Conservation (phyloP, 2,113 vertebrate genomes). For the Misgurnus mizolepis region DNA sequence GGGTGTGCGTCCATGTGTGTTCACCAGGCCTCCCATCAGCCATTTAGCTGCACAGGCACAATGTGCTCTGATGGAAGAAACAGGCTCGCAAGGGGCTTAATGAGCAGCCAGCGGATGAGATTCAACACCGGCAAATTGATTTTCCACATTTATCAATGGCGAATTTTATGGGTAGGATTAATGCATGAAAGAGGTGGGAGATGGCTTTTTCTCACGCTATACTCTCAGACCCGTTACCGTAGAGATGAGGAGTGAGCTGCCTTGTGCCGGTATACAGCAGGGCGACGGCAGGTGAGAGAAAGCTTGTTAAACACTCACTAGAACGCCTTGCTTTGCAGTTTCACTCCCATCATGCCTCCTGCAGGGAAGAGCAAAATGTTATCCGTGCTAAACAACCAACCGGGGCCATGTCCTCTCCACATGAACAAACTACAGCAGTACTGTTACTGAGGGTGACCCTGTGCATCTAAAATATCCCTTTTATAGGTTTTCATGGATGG, state of each 20-base stretch:
- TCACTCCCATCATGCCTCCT: slow-evolving; percentile 25
- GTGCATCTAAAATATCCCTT: neutral
- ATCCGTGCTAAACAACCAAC: slow-evolving; percentile 15
- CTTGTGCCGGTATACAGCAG: slow-evolving; percentile 19
- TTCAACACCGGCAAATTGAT: slow-evolving; percentile 68
- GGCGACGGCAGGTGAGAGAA: slow-evolving; percentile 20
- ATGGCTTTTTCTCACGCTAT: neutral
- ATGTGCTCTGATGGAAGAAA: slow-evolving; percentile 66
- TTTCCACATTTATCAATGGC: slow-evolving; percentile 68
- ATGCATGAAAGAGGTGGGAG: slow-evolving; percentile 36
- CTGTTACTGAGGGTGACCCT: slow-evolving; percentile 20
- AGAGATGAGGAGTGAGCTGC: slow-evolving; percentile 13
- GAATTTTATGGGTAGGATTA: slow-evolving; percentile 66
- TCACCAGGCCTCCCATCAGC: slow-evolving; percentile 58
- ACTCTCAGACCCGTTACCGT: slow-evolving; percentile 20
- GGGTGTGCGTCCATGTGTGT: slow-evolving; percentile 54
- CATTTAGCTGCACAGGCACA: slow-evolving; percentile 66
- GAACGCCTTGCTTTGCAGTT: slow-evolving; percentile 33
- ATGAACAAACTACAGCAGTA: neutral
- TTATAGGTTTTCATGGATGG: neutral
- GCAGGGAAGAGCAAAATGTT: slow-evolving; percentile 22
- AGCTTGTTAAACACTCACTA: slow-evolving; percentile 47
- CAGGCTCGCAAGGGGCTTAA: slow-evolving; percentile 71
- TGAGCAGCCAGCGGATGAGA: slow-evolving; percentile 61
- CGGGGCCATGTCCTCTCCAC: neutral